Evolutionary conservation across 2,888 invertebrate species (phyloP), one percentile per base, ranked within the genome.

Genomic region (Diaphora mendica): DNA sequence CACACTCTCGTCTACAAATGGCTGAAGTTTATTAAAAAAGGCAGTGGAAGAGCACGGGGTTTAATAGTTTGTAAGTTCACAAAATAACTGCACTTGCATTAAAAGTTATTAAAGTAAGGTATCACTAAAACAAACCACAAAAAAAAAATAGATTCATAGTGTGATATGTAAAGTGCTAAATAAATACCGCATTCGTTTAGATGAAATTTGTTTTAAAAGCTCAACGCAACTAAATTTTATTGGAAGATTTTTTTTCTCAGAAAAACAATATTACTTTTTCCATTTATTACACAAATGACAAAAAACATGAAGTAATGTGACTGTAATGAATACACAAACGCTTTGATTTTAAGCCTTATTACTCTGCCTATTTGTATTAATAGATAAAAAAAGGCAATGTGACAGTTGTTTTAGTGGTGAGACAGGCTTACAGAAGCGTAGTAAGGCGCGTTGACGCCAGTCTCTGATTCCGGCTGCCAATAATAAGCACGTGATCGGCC

Each of bases 401-500:
- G 77, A 70, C 64, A 76, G 74, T 77, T 72, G 74, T 82, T 74
- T 84, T 78, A 86, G 85, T 86, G 85, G 85, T 82, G 79, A 69
- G 67, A 64, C 72, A 78, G 79, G 77, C 74, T 85, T 81, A 85
- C 44, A 76, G 73, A 73, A 74, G 74, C 78, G 83, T 81, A 73
- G 85, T 83, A 82, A 85, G 85, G 85, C 87, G 86, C 87, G 90
- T 91, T 90, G 92, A 91, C 90, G 90, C 84, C 87, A 86, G 89
- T 88, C 88, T 89, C 91, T 92, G 91, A 91, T 91, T 92, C 92
- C 90, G 87, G 87, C 89, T 92, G 93, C 92, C 94, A 93, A 94
- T 94, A 93, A 93, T 92, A 90, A 91, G 93, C 89, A 94, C 94
- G 94, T 93, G 94, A 91, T 86, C 86, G 77, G 92, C 89, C 87